Base-by-base conservation (phyloP, 2,797 vertebrate species). In the Eleutherodactylus coqui region DNA sequence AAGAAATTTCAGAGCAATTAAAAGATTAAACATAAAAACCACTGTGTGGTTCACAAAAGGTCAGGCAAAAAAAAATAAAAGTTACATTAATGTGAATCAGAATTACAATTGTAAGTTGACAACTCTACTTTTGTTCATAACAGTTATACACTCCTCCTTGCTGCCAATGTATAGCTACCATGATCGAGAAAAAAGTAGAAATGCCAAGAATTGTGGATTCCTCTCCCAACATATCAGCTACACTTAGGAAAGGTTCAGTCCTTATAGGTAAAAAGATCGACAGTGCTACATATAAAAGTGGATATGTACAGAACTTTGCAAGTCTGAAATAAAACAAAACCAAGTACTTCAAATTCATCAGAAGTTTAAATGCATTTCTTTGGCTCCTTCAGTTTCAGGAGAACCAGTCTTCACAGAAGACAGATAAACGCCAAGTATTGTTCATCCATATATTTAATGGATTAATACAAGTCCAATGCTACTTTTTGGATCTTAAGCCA, bases 371-470 rank as follows among this genome's bases (percentile, higher is more conserved):
- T 90, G 85, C 29, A 38, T 73, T 87, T 95, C 94, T 95, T 95
- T 95, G 95, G 95, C 93, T 95, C 91, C 91, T 94, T 92, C 93
- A 92, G 92, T 90, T 87, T 91, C 92, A 93, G 85, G 89, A 91
- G 86, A 95, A 94, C 92, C 89, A 89, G 96, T 98, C 98, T 99
- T 99, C 97, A 97, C 90, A 95, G 98, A 99, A 99, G 98, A 98
- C 96, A 94, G 88, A 89, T 88, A 41, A 41, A 82, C n/a, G n/a
- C n/a, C n/a, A n/a, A n/a, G n/a, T 41, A 83, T 32, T 53, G 62
- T 69, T 62, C 76, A 70, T 85, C 67, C 70, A 85, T 77, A 51
- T n/a, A 8, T 72, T 67, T 60, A 24, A 84, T 80, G 27, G 43
- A 62, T 87, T 60, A 49, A 32, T 43, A 19, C 32, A 14, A 24